These are phyloP conservation scores for Agriopis marginaria DNA, from an alignment of 2,888 invertebrate species.

Conservation along the genomic window DNA sequence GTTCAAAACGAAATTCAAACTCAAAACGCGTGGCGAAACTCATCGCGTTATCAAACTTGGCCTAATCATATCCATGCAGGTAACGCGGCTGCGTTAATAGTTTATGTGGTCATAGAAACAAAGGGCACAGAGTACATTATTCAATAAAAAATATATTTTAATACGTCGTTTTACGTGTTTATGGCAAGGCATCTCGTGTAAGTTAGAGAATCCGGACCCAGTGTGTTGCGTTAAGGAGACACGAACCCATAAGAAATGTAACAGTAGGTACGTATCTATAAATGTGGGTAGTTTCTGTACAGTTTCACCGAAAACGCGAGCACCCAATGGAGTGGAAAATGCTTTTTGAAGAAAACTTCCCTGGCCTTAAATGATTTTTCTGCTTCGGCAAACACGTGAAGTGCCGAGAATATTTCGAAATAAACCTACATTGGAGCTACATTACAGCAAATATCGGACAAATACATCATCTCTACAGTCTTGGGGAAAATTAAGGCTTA, in stretches of 20 bases:
- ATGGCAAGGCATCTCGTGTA: no score
- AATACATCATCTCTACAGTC: background rate
- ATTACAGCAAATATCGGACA: background rate
- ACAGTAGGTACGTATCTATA: background rate
- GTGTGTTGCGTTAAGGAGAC: background rate
- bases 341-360: conserved; percentile 56
- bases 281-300: conserved; percentile 37
- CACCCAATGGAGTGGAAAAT: conserved; percentile 57
- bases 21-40: no score
- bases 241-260: background rate
- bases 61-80: no score
- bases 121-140: no score
- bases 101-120: no score
- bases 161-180: no score
- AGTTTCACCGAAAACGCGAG: conserved; percentile 40
- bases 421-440: conserved; percentile 15
- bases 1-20: no score
- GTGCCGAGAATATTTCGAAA: conserved; percentile 42
- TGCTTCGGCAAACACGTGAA: conserved; percentile 50
- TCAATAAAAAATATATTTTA: no score
- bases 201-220: no score
- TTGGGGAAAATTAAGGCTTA: no score
- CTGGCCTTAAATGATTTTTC: conserved; percentile 55
- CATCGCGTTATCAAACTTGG: no score
- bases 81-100: no score